These are phyloP conservation scores for Drosophila melanica DNA, from an alignment of 1,140 invertebrate species.

Conservation along the genomic window DNA sequence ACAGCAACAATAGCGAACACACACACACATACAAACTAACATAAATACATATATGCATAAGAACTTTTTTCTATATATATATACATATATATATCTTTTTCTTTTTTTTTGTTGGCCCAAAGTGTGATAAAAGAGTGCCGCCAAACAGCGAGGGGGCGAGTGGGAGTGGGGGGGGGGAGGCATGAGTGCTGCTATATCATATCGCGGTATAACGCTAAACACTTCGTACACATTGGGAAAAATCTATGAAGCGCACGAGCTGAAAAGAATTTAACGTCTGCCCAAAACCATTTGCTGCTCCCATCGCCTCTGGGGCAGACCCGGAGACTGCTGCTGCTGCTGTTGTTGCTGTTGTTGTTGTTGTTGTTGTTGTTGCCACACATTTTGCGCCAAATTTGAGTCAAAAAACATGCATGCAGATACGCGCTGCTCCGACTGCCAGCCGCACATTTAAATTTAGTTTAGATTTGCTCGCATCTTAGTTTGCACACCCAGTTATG, in stretches of 20 bases:
- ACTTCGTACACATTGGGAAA: constrained; percentile 34
- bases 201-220: constrained; percentile 25
- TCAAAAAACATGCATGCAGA: constrained; percentile 40
- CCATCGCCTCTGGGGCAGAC: constrained; percentile 3
- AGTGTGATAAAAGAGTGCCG: constrained; percentile 52
- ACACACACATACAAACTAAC: neutral
- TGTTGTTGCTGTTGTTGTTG: neutral
- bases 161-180: neutral
- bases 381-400: constrained; percentile 50
- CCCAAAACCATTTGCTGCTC: constrained; percentile 24
- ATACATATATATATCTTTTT: neutral
- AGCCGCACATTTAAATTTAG: constrained; percentile 42
- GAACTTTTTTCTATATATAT: neutral
- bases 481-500: constrained; percentile 22
- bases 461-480: constrained; percentile 24
- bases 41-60: neutral
- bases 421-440: constrained; percentile 25
- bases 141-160: constrained; percentile 15
- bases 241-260: constrained; percentile 26
- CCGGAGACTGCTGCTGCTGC: constrained; percentile 8
- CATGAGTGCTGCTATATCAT: constrained; percentile 23
- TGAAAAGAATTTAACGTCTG: constrained; percentile 39
- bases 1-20: neutral
- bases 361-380: constrained; percentile 33
- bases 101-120: constrained; percentile 22